Percentiles rank a stretch among this genome's conserved stretches.
Conservation (phyloP, 2,888 invertebrate genomes). For the Glyphotaelius pellucidus region DNA sequence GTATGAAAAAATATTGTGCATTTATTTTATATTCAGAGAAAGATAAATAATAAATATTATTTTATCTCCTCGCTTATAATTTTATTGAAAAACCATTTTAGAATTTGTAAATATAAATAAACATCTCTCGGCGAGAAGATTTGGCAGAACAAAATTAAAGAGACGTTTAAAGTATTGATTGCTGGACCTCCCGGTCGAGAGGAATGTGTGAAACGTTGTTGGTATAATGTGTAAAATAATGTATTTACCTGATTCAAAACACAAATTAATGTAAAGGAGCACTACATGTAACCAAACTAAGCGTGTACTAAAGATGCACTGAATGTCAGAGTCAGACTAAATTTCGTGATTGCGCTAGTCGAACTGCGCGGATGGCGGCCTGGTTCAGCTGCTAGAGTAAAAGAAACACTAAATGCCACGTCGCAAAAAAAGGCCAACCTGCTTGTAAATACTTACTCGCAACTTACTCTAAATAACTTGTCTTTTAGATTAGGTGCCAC, state of each 20-base stretch:
- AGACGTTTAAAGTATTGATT: constrained; percentile 5
- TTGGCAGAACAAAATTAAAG: background rate
- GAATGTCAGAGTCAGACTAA: constrained; percentile 21
- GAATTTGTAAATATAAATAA: background rate
- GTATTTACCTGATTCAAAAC: constrained; percentile 30
- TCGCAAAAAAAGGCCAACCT: background rate
- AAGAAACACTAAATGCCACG: background rate
- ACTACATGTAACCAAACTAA: constrained; percentile 34
- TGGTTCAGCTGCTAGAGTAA: background rate
- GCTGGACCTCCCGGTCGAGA: background rate
- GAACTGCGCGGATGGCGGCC: constrained; percentile 9
- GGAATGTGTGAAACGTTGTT: background rate
- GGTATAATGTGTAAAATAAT: background rate
- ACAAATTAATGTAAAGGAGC: constrained; percentile 16
- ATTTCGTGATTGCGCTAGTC: constrained; percentile 31
- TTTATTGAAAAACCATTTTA: background rate
- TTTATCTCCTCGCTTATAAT: background rate
- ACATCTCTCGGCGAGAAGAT: background rate
- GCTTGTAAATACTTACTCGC: background rate
- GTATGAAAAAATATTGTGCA: background rate
- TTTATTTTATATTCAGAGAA: background rate
- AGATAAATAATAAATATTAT: background rate
- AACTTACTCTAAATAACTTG: background rate
- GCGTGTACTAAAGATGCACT: constrained; percentile 40
- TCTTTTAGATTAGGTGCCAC: background rate